These are phyloP conservation scores for Corapipo altera DNA, from an alignment of 2,113 vertebrate genomes.

Conservation along the genomic window DNA sequence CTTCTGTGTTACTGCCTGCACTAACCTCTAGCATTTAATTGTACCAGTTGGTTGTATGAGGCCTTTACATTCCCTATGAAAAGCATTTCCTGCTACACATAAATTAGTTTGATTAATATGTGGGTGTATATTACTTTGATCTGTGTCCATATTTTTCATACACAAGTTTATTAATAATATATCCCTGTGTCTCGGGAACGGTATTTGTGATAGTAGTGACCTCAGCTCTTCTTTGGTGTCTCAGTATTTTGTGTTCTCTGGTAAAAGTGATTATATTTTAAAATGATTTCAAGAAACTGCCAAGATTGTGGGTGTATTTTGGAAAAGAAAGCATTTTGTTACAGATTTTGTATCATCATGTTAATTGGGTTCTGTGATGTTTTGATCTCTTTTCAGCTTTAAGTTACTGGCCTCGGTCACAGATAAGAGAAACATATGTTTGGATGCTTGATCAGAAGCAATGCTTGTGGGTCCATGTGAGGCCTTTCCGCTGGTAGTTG, in stretches of 20 bases:
- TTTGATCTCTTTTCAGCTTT: neutral
- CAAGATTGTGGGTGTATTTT: neutral
- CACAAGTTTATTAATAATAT: neutral
- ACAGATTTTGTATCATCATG: neutral
- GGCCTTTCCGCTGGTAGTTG: neutral
- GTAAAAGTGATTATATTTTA: neutral
- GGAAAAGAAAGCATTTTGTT: neutral
- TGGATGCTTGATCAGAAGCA: neutral
- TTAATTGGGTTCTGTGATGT: neutral
- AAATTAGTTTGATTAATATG: neutral
- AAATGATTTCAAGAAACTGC: neutral
- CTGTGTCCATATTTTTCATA: neutral
- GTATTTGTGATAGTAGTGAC: neutral
- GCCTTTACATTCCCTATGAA: neutral
- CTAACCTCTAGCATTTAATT: neutral
- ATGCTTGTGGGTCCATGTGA: fast-evolving
- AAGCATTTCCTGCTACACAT: neutral
- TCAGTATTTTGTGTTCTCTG: neutral
- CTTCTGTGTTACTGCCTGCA: neutral
- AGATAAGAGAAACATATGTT: neutral
- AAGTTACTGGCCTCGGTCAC: neutral
- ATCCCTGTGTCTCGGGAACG: neutral
- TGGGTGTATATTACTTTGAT: neutral
- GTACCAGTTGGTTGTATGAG: neutral
- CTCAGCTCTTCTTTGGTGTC: neutral